These are phyloP conservation scores for Listrodromus nycthemerus DNA, from an alignment of 2,888 invertebrate species.

Conservation along the genomic window DNA sequence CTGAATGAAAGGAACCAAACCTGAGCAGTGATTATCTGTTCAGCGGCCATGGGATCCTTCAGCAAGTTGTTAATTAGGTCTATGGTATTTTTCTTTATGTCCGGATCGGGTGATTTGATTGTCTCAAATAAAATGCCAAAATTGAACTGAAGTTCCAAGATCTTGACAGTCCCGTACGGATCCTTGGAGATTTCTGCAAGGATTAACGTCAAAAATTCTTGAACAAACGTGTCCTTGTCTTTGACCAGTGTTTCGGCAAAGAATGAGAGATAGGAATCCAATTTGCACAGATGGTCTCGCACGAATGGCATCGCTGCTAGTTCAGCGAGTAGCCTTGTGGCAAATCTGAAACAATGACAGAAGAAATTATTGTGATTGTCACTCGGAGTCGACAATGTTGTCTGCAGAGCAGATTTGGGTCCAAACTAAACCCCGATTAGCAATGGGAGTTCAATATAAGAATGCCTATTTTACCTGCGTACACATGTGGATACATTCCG, in stretches of 20 bases:
- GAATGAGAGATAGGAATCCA: constrained; percentile 83
- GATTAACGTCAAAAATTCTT: constrained; percentile 86
- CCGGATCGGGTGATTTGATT: constrained; percentile 86
- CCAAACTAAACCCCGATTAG: no score
- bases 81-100: constrained; percentile 86
- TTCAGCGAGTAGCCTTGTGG: constrained; percentile 86
- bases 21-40: constrained; percentile 80
- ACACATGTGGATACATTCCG: no score
- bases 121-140: constrained; percentile 85
- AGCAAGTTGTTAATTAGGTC: constrained; percentile 86
- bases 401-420: no score
- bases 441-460: no score
- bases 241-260: constrained; percentile 84
- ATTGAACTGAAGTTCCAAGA: constrained; percentile 84
- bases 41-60: constrained; percentile 85
- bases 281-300: constrained; percentile 84
- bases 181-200: constrained; percentile 86
- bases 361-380: neutral
- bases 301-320: constrained; percentile 85
- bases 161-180: constrained; percentile 85
- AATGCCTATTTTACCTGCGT: no score
- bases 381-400: neutral
- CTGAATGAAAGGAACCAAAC: constrained; percentile 54
- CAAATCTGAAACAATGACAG: constrained; percentile 82
- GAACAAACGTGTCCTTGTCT: constrained; percentile 84